These are phyloP conservation scores for Metopia argyrocephala DNA, from an alignment of 2,888 invertebrate species.

Conservation along the genomic window DNA sequence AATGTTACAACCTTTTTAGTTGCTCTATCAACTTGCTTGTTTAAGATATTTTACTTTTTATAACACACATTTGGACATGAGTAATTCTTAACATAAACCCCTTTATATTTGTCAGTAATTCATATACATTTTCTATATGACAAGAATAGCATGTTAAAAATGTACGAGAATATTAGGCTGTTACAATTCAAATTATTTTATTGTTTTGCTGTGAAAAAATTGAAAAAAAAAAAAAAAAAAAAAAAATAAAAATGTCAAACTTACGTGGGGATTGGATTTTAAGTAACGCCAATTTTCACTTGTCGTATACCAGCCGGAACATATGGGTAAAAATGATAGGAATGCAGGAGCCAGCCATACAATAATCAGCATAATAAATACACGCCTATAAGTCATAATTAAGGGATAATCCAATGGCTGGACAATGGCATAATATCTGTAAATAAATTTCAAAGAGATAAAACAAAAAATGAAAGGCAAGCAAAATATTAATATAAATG, in stretches of 20 bases:
- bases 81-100: not conserved
- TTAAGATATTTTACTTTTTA: no score
- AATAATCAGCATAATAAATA: slow-evolving; percentile 88
- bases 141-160: not conserved
- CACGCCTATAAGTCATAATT: slow-evolving; percentile 91
- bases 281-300: slow-evolving; percentile 86
- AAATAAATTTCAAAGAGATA: slow-evolving; percentile 8
- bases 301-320: slow-evolving; percentile 97
- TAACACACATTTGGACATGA: not conserved
- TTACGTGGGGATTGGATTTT: slow-evolving; percentile 83
- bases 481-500: not conserved
- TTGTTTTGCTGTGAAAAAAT: no score
- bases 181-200: not conserved
- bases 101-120: not conserved
- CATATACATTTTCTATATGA: not conserved
- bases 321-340: slow-evolving; percentile 95
- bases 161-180: not conserved
- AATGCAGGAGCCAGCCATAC: slow-evolving; percentile 95
- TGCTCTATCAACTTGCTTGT: no score
- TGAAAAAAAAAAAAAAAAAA: not conserved
- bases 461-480: not conserved
- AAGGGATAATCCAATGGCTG: slow-evolving; percentile 94
- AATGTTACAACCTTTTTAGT: no score
- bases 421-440: slow-evolving; percentile 92
- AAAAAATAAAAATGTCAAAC: slow-evolving; percentile 58